Evolutionary conservation across 2,888 invertebrate species (phyloP).

Genomic region (Apotomis turbidana): DNA sequence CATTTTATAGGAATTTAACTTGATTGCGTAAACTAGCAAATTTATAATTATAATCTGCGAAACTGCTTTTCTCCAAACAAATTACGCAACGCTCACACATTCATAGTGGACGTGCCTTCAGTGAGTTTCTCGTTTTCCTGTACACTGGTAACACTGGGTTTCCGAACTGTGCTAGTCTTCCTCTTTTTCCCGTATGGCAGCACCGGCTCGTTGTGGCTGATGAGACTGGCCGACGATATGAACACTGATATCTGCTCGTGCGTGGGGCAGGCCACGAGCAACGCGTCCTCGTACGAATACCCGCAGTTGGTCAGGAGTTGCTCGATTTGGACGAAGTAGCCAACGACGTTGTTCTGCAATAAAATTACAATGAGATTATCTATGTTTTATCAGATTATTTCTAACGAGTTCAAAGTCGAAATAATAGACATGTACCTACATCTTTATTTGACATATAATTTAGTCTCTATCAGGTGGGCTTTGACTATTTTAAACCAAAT

Average conservation of each 20-base stretch:
- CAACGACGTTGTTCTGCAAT: constrained; percentile 93
- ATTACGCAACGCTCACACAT: constrained; percentile 19
- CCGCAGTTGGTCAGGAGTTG: constrained; percentile 89
- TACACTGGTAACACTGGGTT: constrained; percentile 68
- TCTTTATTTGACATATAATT: background rate
- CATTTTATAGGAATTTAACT: constrained; percentile 10
- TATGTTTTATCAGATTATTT: background rate
- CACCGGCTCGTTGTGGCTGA: constrained; percentile 77
- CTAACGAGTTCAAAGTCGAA: background rate
- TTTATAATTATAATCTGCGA: background rate
- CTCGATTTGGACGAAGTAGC: constrained; percentile 92
- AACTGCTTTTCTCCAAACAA: background rate
- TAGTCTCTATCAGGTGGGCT: background rate
- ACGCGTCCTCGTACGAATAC: constrained; percentile 91
- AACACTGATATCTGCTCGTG: constrained; percentile 96
- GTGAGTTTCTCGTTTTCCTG: constrained; percentile 54
- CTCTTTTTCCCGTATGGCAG: constrained; percentile 75
- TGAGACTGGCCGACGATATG: constrained; percentile 90
- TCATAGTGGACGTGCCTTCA: constrained; percentile 44
- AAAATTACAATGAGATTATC: constrained; percentile 41
- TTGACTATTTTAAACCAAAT: background rate
- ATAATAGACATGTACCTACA: background rate
- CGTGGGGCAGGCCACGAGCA: constrained; percentile 95
- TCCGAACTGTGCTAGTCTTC: constrained; percentile 62
- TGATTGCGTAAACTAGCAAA: background rate